Base-by-base conservation (phyloP, 1,140 invertebrate genomes). In the Diachasma alloeum region DNA sequence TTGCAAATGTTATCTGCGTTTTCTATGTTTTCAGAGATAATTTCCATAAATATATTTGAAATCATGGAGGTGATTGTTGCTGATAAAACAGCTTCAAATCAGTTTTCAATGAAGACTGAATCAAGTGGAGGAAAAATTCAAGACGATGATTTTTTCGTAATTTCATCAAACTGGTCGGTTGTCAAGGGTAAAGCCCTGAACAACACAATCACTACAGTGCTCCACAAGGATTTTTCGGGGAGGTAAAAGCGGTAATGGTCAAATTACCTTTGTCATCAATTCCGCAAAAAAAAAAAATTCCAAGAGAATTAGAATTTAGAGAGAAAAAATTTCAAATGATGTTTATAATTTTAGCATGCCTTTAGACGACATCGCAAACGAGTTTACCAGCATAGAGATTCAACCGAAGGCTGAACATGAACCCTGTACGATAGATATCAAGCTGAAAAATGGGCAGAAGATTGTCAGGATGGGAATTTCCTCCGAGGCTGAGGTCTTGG, bases 401-500 rank as follows among this genome's bases (percentile, higher is more conserved):
- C 78, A 82, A 81, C 75, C 84, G 42, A 78, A 72, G 3, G 69
- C 69, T 13, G 79, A 81, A 9, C 69, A 66, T 13, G 86, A 88
- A 46, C 75, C 82, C 15, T 90, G 88, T 69, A 82, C 78, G 31
- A 31, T 90, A 9, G 82, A 88, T 26, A 87, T 90, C 42, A 86
- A 87, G 72, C 19, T 88, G 53, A 84, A 66, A 17, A 87, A 87
- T 71, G 76, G 79, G 73, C 80, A 87, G 68, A 88, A 70, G 76
- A 89, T 90, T 76, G 79, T 80, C 15, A 78, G 80, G 8, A 85
- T 90, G 19, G 83, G 83, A 53, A 69, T 90, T 67, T 85, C 87
- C 17, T 90, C 89, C 5, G 89, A 90, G 80, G 87, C 86, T 22
- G 84, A 83, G 15, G 83, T 89, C 19, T 76, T 91, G 74, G 90